phyloP scores from a whole-genome alignment of 1,140 invertebrate species.

The Bombus waltoni region DNA sequence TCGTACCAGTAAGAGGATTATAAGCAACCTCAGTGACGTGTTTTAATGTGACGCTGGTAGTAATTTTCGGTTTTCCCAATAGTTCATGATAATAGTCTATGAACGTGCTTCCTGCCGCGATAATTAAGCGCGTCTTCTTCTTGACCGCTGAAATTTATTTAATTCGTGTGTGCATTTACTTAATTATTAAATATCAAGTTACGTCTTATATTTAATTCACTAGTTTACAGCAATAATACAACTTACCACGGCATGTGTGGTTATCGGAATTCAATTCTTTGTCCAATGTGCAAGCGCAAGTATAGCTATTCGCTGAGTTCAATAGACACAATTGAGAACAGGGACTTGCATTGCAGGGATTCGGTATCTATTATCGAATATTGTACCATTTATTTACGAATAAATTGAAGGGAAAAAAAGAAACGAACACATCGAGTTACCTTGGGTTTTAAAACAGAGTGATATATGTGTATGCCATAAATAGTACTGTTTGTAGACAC shows the following conservation, averaged over 20 bases:
- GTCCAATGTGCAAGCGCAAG: slow-evolving; percentile 91
- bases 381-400: background rate
- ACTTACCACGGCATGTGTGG: slow-evolving; percentile 81
- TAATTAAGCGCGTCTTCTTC: slow-evolving; percentile 62
- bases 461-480: slow-evolving; percentile 87
- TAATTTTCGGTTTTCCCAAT: slow-evolving; percentile 76
- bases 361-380: slow-evolving; percentile 76
- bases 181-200: background rate
- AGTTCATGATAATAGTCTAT: slow-evolving; percentile 75
- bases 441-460: slow-evolving; percentile 84
- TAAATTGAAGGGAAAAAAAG: background rate
- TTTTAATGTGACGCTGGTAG: slow-evolving; percentile 18
- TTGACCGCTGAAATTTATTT: slow-evolving; percentile 51
- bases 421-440: slow-evolving; percentile 13
- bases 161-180: background rate
- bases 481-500: slow-evolving; percentile 81
- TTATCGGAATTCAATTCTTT: slow-evolving; percentile 84
- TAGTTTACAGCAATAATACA: background rate
- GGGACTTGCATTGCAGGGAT: slow-evolving; percentile 87
- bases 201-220: background rate
- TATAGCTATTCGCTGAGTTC: slow-evolving; percentile 84
- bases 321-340: slow-evolving; percentile 94
- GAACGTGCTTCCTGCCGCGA: slow-evolving; percentile 68
- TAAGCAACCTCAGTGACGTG: slow-evolving; percentile 69
- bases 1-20: slow-evolving; percentile 73